Conservation (phyloP, 2,797 vertebrate genomes). For the Sciaenops ocellatus region DNA sequence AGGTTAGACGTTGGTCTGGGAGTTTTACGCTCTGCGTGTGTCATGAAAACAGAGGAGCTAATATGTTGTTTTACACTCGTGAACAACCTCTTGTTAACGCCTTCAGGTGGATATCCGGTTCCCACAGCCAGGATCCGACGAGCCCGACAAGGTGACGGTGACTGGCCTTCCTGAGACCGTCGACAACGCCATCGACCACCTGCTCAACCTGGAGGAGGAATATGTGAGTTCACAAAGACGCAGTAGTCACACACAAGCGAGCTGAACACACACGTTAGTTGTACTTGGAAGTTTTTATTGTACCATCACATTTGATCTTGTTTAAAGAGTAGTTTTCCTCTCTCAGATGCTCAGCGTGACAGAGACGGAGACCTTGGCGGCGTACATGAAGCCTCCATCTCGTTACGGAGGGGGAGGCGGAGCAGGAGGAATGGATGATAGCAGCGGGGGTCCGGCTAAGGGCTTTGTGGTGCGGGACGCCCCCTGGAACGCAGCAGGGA, state of each 20-base stretch:
- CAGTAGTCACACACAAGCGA: too few relatives aligned
- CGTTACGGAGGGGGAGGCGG: slow-evolving; percentile 78
- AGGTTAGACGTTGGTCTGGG: slow-evolving; percentile 61
- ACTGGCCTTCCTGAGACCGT: slow-evolving; percentile 86
- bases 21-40: not conserved
- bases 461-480: slow-evolving; percentile 87
- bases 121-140: slow-evolving; percentile 84
- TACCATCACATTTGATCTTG: too few relatives aligned
- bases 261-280: not conserved
- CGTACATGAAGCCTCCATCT: slow-evolving; percentile 90
- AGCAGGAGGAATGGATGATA: slow-evolving; percentile 76
- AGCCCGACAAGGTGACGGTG: slow-evolving; percentile 86
- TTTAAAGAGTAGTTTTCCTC: slow-evolving; percentile 1
- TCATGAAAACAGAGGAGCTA: not conserved
- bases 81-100: slow-evolving; percentile 47
- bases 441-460: slow-evolving; percentile 79
- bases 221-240: slow-evolving; percentile 80
- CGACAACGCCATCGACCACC: slow-evolving; percentile 86
- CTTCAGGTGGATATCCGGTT: slow-evolving; percentile 87
- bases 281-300: too few relatives aligned
- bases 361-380: slow-evolving; percentile 88
- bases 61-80: not conserved
- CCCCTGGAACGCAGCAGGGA: slow-evolving; percentile 85
- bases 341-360: slow-evolving; percentile 88
- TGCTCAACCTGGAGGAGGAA: slow-evolving; percentile 90